phyloP scores from a whole-genome alignment of 2,888 invertebrate species.

The Coelinius sp. region DNA sequence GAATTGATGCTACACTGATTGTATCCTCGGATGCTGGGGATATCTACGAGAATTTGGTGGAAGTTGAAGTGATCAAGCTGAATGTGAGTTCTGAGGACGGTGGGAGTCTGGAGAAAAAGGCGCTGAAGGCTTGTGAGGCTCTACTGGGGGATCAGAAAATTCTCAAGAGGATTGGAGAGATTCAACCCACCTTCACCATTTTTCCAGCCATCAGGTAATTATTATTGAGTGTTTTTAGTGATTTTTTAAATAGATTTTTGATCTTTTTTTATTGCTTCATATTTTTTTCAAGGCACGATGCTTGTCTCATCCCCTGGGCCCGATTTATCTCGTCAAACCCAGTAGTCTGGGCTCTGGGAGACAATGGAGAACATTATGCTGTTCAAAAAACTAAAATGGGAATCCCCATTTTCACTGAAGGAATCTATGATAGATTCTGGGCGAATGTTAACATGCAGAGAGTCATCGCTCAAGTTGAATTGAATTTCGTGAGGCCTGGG shows the following conservation, averaged over 20 bases:
- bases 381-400: conserved; percentile 63
- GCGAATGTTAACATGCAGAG: conserved; percentile 51
- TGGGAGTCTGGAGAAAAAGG: conserved; percentile 46
- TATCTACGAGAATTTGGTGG: conserved; percentile 61
- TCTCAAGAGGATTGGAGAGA: conserved; percentile 52
- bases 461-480: conserved; percentile 50
- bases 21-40: conserved; percentile 51
- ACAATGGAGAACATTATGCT: conserved; percentile 61
- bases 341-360: conserved; percentile 61
- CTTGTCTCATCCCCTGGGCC: conserved; percentile 65
- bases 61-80: conserved; percentile 58
- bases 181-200: conserved; percentile 63
- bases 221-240: background rate
- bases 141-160: conserved; percentile 57
- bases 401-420: conserved; percentile 57
- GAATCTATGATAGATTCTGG: conserved; percentile 55
- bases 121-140: conserved; percentile 57
- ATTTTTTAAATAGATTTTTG: background rate
- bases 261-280: background rate
- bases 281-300: conserved; percentile 62
- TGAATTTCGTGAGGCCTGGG: conserved; percentile 56
- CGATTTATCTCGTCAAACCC: conserved; percentile 61
- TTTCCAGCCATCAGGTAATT: conserved; percentile 65
- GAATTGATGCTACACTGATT: conserved; percentile 61
- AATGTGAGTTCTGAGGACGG: conserved; percentile 45